Percentiles rank a stretch among this genome's conserved stretches.
phyloP scores from a whole-genome alignment of 1,140 invertebrate species.

The Saccostrea glomerata region DNA sequence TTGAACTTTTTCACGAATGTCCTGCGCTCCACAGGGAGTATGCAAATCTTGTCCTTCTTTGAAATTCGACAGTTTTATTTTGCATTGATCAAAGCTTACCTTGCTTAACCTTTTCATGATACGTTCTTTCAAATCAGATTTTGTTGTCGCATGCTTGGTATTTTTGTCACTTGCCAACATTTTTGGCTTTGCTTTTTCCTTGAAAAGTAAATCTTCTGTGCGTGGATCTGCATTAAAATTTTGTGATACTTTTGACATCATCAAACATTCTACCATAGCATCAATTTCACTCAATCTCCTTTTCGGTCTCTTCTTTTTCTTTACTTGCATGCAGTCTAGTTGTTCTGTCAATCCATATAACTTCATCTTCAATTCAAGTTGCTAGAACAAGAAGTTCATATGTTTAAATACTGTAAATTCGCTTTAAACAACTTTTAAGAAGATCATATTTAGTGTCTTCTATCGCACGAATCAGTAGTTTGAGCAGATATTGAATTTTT shows the following conservation, averaged over 20 bases:
- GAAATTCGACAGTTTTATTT: no score
- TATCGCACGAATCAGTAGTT: no score
- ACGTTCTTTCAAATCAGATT: background rate
- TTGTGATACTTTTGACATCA: background rate
- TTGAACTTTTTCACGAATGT: background rate
- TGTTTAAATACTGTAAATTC: background rate
- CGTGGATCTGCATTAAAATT: background rate
- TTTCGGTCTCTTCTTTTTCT: background rate
- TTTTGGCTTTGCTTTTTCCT: background rate
- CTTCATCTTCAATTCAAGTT: constrained; percentile 71
- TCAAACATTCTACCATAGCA: background rate
- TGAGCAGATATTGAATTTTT: background rate
- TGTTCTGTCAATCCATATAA: constrained; percentile 61
- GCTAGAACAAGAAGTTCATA: constrained; percentile 60
- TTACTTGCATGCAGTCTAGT: background rate
- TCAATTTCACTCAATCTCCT: background rate
- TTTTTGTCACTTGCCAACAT: background rate
- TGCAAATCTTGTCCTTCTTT: no score
- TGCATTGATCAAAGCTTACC: background rate
- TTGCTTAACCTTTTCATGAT: background rate
- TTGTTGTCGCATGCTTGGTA: background rate
- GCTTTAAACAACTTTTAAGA: background rate
- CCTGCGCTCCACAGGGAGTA: background rate
- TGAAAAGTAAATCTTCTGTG: background rate
- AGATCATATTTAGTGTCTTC: no score